Base-by-base conservation (phyloP, 1,140 invertebrate species). In the Lepeophtheirus salmonis region DNA sequence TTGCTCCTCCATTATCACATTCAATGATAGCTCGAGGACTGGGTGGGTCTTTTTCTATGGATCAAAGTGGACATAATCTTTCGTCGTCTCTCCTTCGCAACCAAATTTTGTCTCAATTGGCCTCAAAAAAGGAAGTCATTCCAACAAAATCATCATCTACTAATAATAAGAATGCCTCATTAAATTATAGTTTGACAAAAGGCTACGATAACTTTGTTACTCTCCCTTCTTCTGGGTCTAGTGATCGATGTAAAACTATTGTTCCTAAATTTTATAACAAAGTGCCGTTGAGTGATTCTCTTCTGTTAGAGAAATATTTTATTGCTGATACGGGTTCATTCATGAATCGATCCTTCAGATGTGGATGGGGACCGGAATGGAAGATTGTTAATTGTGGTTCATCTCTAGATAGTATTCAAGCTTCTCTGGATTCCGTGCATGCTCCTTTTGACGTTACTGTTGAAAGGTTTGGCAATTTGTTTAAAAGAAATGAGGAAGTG, bases 291-390 rank as follows among this genome's bases (percentile, higher is more conserved):
- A 41, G 22, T 22, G 25, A 13, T 61, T 61, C 49, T 57, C 63
- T 3, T 30, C 58, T 30, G 10, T 20, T 10, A 49, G 72, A 0
- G 67, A 69, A n/a, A 73, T 75, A 75, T 1, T 75, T 77, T 63
- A 68, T 81, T 3, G 76, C 78, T 2, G 85, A 89, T 69, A 67
- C 79, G 62, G 79, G 70, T 55, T 70, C 68, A 17, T 73, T 73
- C 61, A 81, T 78, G 73, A 80, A 81, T 0, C 75, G 82, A 2
- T 78, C 78, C 57, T 83, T 81, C 62, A 79, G 83, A 65, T 76
- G 83, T 0, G 83, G 82, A 0, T 90, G 86, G 81, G 80, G 79
- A 0, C 78, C 79, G 0, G 75, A 74, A n/a, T 77, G 79, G 63
- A 77, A 75, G 0, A 65, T 88, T 4, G 74, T 77, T 3, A 63